phyloP scores from a whole-genome alignment of 2,888 invertebrate genomes.

The Plebejus anna region DNA sequence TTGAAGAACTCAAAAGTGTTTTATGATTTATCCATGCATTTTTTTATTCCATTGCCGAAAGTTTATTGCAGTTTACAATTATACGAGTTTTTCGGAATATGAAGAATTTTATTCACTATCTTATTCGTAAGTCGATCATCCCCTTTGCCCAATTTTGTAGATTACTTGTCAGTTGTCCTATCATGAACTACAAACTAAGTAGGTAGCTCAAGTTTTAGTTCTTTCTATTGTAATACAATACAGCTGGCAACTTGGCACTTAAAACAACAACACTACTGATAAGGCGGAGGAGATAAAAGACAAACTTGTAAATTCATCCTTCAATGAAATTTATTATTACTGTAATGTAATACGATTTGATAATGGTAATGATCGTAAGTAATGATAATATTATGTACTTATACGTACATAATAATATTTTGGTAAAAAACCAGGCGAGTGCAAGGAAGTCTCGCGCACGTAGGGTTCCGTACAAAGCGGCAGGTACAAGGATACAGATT shows the following conservation, averaged over 20 bases:
- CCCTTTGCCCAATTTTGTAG: background rate
- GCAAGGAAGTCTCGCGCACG: background rate
- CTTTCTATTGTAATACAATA: background rate
- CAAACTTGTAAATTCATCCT: background rate
- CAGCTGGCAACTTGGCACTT: background rate
- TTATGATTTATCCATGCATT: too few species aligned
- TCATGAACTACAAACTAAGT: background rate
- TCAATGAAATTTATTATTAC: background rate
- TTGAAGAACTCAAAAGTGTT: too few species aligned
- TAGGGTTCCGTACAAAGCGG: background rate
- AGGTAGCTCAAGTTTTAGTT: background rate
- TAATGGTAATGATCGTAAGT: too few species aligned
- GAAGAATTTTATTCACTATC: too few species aligned
- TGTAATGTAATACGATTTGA: too few species aligned
- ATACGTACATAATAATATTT: background rate
- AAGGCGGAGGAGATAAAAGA: background rate
- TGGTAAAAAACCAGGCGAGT: background rate
- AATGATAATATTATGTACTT: too few species aligned
- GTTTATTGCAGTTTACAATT: too few species aligned
- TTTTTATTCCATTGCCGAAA: too few species aligned
- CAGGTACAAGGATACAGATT: background rate
- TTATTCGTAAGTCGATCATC: too few species aligned
- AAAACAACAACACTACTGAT: constrained; percentile 8
- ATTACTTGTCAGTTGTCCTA: background rate
- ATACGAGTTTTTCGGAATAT: too few species aligned